Conservation (phyloP, 2,797 vertebrate species). For the Parauchenoglanis punctatus region DNA sequence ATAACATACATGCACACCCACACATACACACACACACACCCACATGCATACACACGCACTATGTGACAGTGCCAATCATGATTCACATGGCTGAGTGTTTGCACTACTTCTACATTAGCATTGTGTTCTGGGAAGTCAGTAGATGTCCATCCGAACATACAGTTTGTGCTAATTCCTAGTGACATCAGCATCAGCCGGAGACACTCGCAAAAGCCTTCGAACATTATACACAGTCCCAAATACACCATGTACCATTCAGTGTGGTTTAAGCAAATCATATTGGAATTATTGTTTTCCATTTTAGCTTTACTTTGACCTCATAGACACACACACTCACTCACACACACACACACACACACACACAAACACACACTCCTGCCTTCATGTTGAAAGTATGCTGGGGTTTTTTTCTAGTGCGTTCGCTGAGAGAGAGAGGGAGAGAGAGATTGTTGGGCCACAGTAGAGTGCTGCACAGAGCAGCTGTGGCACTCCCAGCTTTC, state of each 20-base stretch:
- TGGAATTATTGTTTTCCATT: constrained; percentile 68
- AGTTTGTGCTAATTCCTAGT: constrained; percentile 35
- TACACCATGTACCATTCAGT: constrained; percentile 56
- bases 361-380: constrained; percentile 61
- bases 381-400: constrained; percentile 77
- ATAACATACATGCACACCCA: constrained; percentile 38
- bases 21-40: constrained; percentile 21
- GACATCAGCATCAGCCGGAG: constrained; percentile 39
- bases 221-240: constrained; percentile 54
- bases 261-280: constrained; percentile 63
- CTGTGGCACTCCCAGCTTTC: constrained; percentile 95
- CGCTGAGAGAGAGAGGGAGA: constrained; percentile 60
- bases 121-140: constrained; percentile 23
- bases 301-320: constrained; percentile 69
- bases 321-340: constrained; percentile 55
- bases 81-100: constrained; percentile 19
- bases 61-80: constrained; percentile 25
- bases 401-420: constrained; percentile 51
- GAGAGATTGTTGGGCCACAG: constrained; percentile 72
- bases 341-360: constrained; percentile 32
- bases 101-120: constrained; percentile 9
- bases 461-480: constrained; percentile 85
- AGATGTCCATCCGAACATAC: constrained; percentile 35
- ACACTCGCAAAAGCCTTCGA: constrained; percentile 46
- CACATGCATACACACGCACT: constrained; percentile 20